A percentile compares a stretch with the other conserved stretches of the same genome.
phyloP scores from a whole-genome alignment of 2,888 invertebrate genomes.

The Aspidapion aeneum region DNA sequence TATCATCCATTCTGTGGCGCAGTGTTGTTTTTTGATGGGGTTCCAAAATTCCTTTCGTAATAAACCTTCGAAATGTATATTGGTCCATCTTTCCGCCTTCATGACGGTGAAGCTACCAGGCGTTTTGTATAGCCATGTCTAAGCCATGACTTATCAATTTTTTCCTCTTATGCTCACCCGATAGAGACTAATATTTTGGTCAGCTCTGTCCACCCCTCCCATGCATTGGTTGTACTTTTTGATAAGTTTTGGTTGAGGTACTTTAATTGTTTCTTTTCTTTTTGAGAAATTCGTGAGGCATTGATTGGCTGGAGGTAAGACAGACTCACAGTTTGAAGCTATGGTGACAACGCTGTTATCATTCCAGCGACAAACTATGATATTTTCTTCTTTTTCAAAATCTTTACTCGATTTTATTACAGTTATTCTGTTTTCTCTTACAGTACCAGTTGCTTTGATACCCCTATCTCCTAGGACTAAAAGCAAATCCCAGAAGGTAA shows the following conservation, averaged over 20 bases:
- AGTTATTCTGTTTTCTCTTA: constrained; percentile 19
- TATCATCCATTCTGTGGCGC: background rate
- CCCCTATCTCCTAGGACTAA: constrained; percentile 13
- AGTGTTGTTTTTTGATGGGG: constrained; percentile 14
- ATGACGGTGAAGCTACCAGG: constrained; percentile 30
- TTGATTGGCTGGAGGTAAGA: constrained; percentile 13
- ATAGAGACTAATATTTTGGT: constrained; percentile 34
- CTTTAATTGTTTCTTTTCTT: constrained; percentile 23
- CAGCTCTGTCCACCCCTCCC: constrained; percentile 32
- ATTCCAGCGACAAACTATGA: constrained; percentile 19
- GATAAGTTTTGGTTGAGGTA: constrained; percentile 27
- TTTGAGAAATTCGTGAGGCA: constrained; percentile 2
- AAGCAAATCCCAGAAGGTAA: constrained; percentile 19
- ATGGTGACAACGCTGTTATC: constrained; percentile 28
- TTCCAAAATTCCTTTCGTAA: constrained; percentile 23
- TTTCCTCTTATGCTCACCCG: constrained; percentile 28
- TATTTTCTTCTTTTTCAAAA: constrained; percentile 8
- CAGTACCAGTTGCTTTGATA: constrained; percentile 19
- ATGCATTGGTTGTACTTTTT: constrained; percentile 30
- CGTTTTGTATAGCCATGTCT: constrained; percentile 33
- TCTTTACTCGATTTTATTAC: constrained; percentile 8
- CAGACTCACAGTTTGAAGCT: constrained; percentile 18
- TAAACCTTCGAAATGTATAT: constrained; percentile 26
- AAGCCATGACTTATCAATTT: constrained; percentile 33
- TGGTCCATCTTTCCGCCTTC: constrained; percentile 28